Base-by-base conservation (phyloP, 1,140 invertebrate species). In the Cecropterus lyciades region DNA sequence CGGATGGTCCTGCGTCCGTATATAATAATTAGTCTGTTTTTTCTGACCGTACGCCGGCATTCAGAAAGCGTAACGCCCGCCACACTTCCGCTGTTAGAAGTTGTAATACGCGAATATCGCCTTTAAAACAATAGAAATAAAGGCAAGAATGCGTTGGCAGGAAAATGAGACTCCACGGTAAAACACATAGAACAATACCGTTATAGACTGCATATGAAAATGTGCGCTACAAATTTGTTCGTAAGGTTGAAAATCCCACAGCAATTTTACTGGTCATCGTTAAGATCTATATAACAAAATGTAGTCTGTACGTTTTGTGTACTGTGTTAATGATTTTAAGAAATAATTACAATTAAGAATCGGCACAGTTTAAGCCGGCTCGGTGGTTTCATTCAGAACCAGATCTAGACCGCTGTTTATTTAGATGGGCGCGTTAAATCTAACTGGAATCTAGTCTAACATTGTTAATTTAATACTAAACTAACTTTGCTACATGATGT, bases 1-100 rank as follows among this genome's bases (percentile, higher is more conserved):
- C 60, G 55, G 27, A 64, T 81, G 72, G 74, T 85, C 83, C 79
- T 84, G 82, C 69, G 67, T 82, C 77, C 80, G 84, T 80, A 84
- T 82, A 82, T 83, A 85, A 84, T 84, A 85, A 85, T 85, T 83
- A 84, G 76, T 73, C 72, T 72, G 82, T 84, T 85, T 79, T 87
- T 86, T 80, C 83, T 80, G 77, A 76, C 73, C 67, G 77, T 82
- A 76, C 74, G 79, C 72, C 73, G 70, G 80, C 53, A 73, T 52
- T 78, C 82, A 88, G 85, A 88, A 88, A 88, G 85, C 85, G 84
- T 86, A 72, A 81, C 83, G 75, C 55, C 60, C 75, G 71, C 56
- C 72, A 72, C 70, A 80, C 84, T 88, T 88, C 85, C 85, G 85
- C 73, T 80, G 68, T 64, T 52, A 64, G 45, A 69, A 48, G n/a